phyloP scores from a whole-genome alignment of 2,113 vertebrate genomes.

The Muntiacus muntjak region DNA sequence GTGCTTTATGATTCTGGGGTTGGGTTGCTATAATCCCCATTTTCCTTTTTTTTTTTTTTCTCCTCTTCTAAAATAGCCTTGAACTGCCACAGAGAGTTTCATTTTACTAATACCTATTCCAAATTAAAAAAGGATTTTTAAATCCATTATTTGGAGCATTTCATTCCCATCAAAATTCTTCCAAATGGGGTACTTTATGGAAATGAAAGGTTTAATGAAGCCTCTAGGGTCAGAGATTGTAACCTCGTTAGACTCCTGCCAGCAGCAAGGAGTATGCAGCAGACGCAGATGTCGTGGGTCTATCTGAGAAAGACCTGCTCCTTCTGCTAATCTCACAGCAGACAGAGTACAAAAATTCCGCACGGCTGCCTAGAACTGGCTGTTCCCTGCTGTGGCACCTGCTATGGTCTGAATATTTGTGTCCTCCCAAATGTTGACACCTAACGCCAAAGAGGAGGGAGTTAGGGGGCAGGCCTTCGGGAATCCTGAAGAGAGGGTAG shows the following conservation, averaged over 20 bases:
- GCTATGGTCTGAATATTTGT: neutral
- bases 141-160: neutral
- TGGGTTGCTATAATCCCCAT: neutral
- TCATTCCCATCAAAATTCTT: constrained; percentile 2
- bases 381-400: neutral
- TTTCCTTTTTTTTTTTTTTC: neutral
- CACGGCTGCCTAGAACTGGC: neutral
- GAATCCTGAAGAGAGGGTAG: neutral
- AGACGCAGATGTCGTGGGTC: fast-evolving
- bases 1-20: neutral
- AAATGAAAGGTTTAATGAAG: neutral
- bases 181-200: neutral
- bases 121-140: neutral
- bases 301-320: neutral
- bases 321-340: neutral
- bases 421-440: neutral
- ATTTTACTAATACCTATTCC: neutral
- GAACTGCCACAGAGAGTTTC: neutral
- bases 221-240: neutral
- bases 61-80: constrained; percentile 1
- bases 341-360: neutral
- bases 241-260: neutral
- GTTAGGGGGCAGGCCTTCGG: neutral
- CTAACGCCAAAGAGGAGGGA: neutral
- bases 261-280: neutral